These are phyloP conservation scores for Aporophyla nigra DNA, from an alignment of 2,888 invertebrate genomes.

Conservation along the genomic window DNA sequence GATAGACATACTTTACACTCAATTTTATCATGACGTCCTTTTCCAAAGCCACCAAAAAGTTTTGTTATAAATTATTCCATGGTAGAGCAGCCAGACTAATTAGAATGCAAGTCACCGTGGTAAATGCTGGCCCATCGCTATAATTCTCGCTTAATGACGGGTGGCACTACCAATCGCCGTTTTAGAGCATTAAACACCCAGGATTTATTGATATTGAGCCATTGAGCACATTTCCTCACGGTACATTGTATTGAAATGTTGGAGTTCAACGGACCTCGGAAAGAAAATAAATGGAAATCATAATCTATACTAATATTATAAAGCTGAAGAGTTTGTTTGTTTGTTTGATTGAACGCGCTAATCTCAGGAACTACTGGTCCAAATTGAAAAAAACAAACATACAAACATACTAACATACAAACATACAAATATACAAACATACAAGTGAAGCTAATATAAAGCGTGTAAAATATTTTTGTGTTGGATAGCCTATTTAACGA, in stretches of 20 bases:
- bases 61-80: constrained; percentile 47
- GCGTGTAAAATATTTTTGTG: too few relatives aligned
- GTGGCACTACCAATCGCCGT: constrained; percentile 62
- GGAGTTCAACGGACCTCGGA: constrained; percentile 9
- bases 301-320: too few relatives aligned
- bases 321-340: too few relatives aligned
- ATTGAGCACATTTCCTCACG: constrained; percentile 49
- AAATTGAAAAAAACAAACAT: too few relatives aligned
- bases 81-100: constrained; percentile 42
- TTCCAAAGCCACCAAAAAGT: constrained; percentile 49
- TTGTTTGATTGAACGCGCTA: too few relatives aligned
- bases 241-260: constrained; percentile 42
- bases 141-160: constrained; percentile 63
- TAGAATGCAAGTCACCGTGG: constrained; percentile 61
- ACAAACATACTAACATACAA: too few relatives aligned
- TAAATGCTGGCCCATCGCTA: constrained; percentile 58
- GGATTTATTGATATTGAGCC: constrained; percentile 54
- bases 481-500: too few relatives aligned
- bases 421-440: too few relatives aligned
- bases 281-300: background rate
- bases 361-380: too few relatives aligned
- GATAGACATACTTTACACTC: background rate
- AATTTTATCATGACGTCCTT: constrained; percentile 28
- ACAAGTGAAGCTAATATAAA: too few relatives aligned
- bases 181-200: constrained; percentile 60